These are phyloP conservation scores for Eulithis testata DNA, from an alignment of 2,888 invertebrate genomes.

Conservation along the genomic window DNA sequence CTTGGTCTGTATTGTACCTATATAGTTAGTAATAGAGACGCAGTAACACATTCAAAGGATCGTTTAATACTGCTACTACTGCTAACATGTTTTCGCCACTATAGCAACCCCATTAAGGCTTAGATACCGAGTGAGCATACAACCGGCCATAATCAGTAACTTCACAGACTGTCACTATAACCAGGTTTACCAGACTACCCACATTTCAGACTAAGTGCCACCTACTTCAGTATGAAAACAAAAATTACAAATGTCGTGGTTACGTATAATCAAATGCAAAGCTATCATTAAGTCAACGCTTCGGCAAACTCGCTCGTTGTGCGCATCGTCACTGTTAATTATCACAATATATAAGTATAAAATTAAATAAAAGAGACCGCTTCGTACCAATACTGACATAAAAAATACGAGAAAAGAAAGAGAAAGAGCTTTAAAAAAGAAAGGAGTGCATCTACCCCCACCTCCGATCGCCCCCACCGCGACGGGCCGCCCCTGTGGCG, in stretches of 20 bases:
- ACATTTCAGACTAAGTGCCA: conserved; percentile 2
- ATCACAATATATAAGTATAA: conserved; percentile 79
- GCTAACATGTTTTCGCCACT: conserved; percentile 62
- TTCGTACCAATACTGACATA: conserved; percentile 79
- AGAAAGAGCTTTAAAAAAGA: conserved; percentile 82
- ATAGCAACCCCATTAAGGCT: conserved; percentile 51
- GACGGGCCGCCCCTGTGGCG: conserved; percentile 80
- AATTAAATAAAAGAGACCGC: conserved; percentile 83
- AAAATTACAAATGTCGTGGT: conserved; percentile 75
- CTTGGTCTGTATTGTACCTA: too few species aligned
- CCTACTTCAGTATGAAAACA: conserved; percentile 48
- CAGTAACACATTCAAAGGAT: conserved; percentile 57
- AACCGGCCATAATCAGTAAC: conserved; percentile 53
- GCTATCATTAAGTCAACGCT: conserved; percentile 79
- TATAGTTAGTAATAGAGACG: background rate
- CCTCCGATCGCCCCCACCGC: conserved; percentile 74
- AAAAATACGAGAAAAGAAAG: conserved; percentile 84
- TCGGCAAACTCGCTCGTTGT: conserved; percentile 75
- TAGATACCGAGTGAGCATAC: conserved; percentile 52
- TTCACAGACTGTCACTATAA: conserved; percentile 45
- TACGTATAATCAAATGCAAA: conserved; percentile 82
- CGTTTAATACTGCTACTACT: conserved; percentile 65
- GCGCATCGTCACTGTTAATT: conserved; percentile 82
- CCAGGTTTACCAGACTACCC: conserved; percentile 31
- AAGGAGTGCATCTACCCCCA: conserved; percentile 83